These are phyloP conservation scores for Takifugu rubripes DNA, from an alignment of 2,797 vertebrate genomes.

Conservation along the genomic window DNA sequence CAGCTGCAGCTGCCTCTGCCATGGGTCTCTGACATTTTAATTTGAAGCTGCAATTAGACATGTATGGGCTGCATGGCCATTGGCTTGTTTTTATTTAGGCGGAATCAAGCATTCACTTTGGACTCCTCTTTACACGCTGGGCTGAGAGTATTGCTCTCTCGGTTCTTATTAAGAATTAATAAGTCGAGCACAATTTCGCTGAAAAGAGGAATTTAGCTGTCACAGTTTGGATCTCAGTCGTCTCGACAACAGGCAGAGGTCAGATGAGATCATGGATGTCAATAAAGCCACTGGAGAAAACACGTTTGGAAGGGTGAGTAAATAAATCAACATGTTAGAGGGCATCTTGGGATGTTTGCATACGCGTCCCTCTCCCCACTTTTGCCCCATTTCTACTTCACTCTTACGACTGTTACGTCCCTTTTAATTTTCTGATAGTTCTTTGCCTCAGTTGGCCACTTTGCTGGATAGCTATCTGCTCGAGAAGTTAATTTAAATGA, in stretches of 20 bases:
- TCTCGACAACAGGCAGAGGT: slow-evolving; percentile 25
- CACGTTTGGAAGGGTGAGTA: slow-evolving; percentile 36
- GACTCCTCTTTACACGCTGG: slow-evolving; percentile 42
- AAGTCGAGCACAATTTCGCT: slow-evolving; percentile 36
- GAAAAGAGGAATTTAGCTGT: slow-evolving; percentile 55
- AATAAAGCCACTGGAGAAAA: slow-evolving; percentile 24
- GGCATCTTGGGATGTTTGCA: slow-evolving; percentile 54
- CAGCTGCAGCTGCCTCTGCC: slow-evolving; percentile 39
- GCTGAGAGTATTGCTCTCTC: slow-evolving; percentile 25
- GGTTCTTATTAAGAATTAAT: slow-evolving; percentile 52
- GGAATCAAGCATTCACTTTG: slow-evolving; percentile 61
- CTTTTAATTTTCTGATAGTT: slow-evolving; percentile 72
- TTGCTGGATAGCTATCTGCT: slow-evolving; percentile 64
- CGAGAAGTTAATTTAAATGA: slow-evolving; percentile 72
- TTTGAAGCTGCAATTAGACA: slow-evolving; percentile 72
- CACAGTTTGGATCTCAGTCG: slow-evolving; percentile 31
- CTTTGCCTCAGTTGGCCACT: slow-evolving; percentile 56
- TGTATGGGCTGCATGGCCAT: slow-evolving; percentile 59
- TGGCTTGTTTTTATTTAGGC: slow-evolving; percentile 65
- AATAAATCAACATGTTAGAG: slow-evolving; percentile 41
- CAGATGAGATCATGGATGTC: slow-evolving; percentile 20
- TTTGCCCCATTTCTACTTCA: slow-evolving; percentile 61
- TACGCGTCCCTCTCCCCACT: slow-evolving; percentile 27
- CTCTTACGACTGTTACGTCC: slow-evolving; percentile 44
- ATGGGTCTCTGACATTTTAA: slow-evolving; percentile 64